phyloP scores from a whole-genome alignment of 2,888 invertebrate genomes.

The Papilio demoleus region DNA sequence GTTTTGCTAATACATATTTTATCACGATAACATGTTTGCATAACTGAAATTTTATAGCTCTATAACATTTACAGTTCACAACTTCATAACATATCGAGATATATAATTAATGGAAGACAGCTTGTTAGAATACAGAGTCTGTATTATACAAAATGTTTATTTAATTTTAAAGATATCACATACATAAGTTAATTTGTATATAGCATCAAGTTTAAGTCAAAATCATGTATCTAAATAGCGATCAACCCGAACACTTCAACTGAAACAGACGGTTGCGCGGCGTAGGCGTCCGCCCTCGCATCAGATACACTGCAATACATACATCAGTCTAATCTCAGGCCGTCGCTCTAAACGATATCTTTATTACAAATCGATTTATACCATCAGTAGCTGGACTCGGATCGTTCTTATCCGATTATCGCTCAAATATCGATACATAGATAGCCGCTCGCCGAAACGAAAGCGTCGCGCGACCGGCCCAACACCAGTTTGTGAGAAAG shows the following conservation, averaged over 20 bases:
- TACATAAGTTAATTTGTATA: neutral
- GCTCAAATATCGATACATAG: constrained; percentile 53
- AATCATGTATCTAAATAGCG: neutral
- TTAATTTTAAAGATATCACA: neutral
- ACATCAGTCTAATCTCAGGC: constrained; percentile 43
- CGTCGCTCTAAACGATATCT: constrained; percentile 47
- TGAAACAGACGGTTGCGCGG: constrained; percentile 32
- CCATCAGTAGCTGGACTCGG: constrained; percentile 59
- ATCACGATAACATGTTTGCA: too few relatives aligned
- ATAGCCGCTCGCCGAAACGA: constrained; percentile 53
- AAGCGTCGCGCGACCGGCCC: constrained; percentile 48
- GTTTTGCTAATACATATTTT: too few relatives aligned
- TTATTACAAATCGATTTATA: constrained; percentile 65
- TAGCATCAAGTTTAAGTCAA: constrained; percentile 12
- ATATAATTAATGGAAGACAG: too few relatives aligned
- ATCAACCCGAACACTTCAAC: constrained; percentile 36
- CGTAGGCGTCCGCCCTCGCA: constrained; percentile 36
- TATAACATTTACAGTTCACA: too few relatives aligned
- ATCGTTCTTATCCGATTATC: constrained; percentile 48
- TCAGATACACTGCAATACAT: constrained; percentile 41
- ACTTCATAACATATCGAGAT: too few relatives aligned
- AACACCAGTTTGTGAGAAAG: constrained; percentile 52
- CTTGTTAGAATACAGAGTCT: too few relatives aligned
- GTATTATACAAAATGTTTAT: neutral
- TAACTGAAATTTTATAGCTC: too few relatives aligned